Conservation (phyloP, 2,113 vertebrate genomes). For the Catharus bicknelli region DNA sequence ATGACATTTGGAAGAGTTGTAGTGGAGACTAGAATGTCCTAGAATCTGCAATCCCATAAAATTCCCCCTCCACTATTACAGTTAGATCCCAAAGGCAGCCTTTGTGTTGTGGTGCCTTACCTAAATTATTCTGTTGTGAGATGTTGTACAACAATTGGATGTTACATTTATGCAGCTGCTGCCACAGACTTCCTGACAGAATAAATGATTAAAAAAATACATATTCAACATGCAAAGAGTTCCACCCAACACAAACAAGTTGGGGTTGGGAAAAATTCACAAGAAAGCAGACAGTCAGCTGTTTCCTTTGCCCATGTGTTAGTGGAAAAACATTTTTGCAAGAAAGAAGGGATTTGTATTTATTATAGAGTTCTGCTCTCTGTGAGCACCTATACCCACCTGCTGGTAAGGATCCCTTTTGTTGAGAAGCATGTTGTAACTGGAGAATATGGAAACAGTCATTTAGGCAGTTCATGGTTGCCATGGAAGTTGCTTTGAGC, state of each 20-base stretch:
- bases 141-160: background rate
- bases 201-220: background rate
- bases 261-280: background rate
- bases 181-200: background rate
- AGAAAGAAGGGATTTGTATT: background rate
- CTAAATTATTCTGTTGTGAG: background rate
- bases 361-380: background rate
- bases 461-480: slow-evolving; percentile 96
- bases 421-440: slow-evolving; percentile 90
- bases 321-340: background rate
- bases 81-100: background rate
- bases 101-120: fast-evolving
- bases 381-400: slow-evolving; percentile 73
- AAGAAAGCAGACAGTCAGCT: background rate
- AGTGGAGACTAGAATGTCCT: background rate
- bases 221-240: background rate
- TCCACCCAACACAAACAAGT: background rate
- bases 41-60: background rate
- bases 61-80: background rate
- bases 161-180: background rate
- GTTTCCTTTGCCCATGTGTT: background rate
- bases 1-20: background rate
- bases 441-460: slow-evolving; percentile 98
- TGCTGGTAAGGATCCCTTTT: slow-evolving; percentile 81
- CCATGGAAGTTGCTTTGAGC: slow-evolving; percentile 98